phyloP scores from a whole-genome alignment of 2,888 invertebrate species.

The Apamea epomidion region DNA sequence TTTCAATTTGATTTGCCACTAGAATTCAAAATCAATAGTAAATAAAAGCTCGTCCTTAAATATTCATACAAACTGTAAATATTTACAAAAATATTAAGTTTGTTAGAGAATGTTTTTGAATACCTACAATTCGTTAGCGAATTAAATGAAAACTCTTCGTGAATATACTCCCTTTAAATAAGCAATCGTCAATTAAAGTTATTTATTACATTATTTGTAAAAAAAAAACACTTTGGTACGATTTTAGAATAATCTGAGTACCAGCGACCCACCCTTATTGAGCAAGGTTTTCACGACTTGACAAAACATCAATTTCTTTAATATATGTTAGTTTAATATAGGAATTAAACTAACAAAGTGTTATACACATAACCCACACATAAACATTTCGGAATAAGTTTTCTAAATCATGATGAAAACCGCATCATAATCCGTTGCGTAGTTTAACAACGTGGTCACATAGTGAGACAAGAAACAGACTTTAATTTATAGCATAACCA shows the following conservation, averaged over 20 bases:
- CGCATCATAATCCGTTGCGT: not conserved
- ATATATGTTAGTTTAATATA: not conserved
- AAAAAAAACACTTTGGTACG: not conserved
- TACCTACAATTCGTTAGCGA: slow-evolving; percentile 4
- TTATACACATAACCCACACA: not conserved
- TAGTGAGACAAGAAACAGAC: not conserved
- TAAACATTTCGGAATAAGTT: not conserved
- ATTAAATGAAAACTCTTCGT: slow-evolving; percentile 7
- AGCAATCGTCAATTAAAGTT: not conserved
- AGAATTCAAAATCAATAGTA: not conserved
- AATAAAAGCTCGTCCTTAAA: not conserved
- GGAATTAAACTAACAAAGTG: no score
- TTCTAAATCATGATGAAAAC: not conserved
- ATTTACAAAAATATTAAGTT: not conserved
- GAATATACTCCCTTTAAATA: not conserved
- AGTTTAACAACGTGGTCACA: not conserved
- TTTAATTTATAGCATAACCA: not conserved
- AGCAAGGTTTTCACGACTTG: not conserved
- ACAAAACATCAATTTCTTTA: not conserved
- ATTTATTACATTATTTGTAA: not conserved
- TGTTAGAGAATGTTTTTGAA: not conserved
- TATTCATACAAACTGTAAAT: not conserved
- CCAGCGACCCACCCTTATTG: not conserved
- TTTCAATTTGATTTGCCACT: no score
- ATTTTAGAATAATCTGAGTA: not conserved